phyloP scores from a whole-genome alignment of 2,888 invertebrate genomes.

The Geophilus truncorum region DNA sequence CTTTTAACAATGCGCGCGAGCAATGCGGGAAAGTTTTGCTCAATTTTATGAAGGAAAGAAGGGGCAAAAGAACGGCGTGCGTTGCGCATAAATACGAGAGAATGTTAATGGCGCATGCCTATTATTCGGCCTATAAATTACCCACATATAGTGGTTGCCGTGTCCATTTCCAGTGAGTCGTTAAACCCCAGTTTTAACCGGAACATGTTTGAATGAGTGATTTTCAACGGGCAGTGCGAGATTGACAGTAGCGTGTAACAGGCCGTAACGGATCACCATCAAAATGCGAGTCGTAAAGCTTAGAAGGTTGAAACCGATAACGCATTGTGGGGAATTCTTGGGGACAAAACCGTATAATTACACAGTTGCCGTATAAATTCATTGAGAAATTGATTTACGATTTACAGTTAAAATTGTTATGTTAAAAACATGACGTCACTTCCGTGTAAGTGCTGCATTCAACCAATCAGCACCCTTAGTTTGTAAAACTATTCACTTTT shows the following conservation, averaged over 20 bases:
- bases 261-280: background rate
- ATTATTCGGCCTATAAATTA: conserved; percentile 10
- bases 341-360: too few relatives aligned
- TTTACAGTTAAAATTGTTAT: too few relatives aligned
- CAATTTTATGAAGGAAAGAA: background rate
- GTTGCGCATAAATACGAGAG: background rate
- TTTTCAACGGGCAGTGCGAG: background rate
- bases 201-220: background rate
- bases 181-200: background rate
- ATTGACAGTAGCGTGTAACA: background rate
- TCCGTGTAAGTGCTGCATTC: too few relatives aligned
- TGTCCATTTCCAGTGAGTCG: background rate
- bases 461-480: too few relatives aligned
- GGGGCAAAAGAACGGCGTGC: too few relatives aligned
- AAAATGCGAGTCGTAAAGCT: background rate
- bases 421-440: too few relatives aligned
- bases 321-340: background rate
- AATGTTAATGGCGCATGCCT: background rate
- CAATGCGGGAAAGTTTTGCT: background rate
- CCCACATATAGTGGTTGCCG: background rate
- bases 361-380: too few relatives aligned
- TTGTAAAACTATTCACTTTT: too few relatives aligned
- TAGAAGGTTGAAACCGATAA: background rate
- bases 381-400: too few relatives aligned
- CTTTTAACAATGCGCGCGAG: background rate